A percentile compares a stretch with the other conserved stretches of the same genome.
These are phyloP conservation scores for Melanaphis sacchari DNA, from an alignment of 1,140 invertebrate species.

Conservation along the genomic window DNA sequence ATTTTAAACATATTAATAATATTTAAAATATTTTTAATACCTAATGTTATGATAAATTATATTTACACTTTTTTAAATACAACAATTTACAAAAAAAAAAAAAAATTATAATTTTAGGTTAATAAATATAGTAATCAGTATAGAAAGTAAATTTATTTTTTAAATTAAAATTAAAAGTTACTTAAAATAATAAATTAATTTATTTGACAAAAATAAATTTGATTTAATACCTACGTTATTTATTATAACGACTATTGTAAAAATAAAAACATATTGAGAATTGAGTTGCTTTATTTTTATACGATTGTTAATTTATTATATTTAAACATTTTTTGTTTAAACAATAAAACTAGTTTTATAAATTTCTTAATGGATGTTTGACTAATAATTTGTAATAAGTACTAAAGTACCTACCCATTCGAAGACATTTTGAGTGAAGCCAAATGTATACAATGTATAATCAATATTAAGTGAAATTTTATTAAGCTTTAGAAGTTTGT, in stretches of 20 bases:
- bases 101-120: not conserved
- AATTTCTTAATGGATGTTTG: not conserved
- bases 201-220: not conserved
- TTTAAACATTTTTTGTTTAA: not conserved
- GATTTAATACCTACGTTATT: not conserved
- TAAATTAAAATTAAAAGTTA: not conserved
- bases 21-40: not conserved
- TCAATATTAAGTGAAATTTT: not conserved
- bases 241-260: not conserved
- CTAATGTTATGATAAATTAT: not conserved
- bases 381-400: not conserved
- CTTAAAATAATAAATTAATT: not conserved
- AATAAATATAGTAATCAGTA: not conserved
- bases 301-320: not conserved
- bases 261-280: not conserved
- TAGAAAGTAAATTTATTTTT: not conserved
- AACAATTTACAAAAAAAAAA: not conserved
- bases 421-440: not conserved
- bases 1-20: not conserved
- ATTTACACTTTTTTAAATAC: not conserved
- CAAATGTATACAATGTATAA: not conserved
- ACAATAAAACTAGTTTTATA: not conserved
- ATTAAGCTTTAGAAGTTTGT: not conserved
- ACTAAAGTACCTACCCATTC: not conserved
- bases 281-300: not conserved